These are phyloP conservation scores for Serranus cabrilla DNA, from an alignment of 2,797 vertebrate genomes.

Conservation along the genomic window DNA sequence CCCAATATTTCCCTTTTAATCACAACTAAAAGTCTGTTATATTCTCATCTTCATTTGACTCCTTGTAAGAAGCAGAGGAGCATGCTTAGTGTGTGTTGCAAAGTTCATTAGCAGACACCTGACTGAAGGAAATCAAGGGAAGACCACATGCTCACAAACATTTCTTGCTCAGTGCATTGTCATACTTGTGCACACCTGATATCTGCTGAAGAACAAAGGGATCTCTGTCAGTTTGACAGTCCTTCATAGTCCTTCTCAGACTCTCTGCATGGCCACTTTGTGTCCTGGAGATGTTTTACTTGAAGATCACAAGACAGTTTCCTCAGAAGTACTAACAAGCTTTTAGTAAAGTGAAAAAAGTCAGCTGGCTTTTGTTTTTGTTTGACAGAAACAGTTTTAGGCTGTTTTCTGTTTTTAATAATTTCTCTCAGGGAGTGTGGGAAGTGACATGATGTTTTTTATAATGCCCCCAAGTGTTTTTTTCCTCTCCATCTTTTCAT, in stretches of 20 bases:
- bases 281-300: not conserved
- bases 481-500: conserved; percentile 23
- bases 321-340: not conserved
- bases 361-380: conserved; percentile 25
- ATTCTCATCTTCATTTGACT: too few species aligned
- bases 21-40: too few species aligned
- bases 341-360: conserved; percentile 14
- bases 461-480: conserved; percentile 49
- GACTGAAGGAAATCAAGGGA: too few species aligned
- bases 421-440: conserved; percentile 59
- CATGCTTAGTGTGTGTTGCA: too few species aligned
- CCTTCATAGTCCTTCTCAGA: not conserved
- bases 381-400: conserved; percentile 53
- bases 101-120: too few species aligned
- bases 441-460: conserved; percentile 56
- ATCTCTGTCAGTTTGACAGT: too few species aligned
- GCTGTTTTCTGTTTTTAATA: conserved; percentile 68
- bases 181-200: too few species aligned
- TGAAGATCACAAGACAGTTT: not conserved
- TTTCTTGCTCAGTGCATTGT: too few species aligned
- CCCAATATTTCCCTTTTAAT: too few species aligned
- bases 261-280: not conserved
- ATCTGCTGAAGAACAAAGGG: too few species aligned
- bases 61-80: too few species aligned
- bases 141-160: too few species aligned